Conservation (phyloP, 2,888 invertebrate species). For the Pammene fasciana region DNA sequence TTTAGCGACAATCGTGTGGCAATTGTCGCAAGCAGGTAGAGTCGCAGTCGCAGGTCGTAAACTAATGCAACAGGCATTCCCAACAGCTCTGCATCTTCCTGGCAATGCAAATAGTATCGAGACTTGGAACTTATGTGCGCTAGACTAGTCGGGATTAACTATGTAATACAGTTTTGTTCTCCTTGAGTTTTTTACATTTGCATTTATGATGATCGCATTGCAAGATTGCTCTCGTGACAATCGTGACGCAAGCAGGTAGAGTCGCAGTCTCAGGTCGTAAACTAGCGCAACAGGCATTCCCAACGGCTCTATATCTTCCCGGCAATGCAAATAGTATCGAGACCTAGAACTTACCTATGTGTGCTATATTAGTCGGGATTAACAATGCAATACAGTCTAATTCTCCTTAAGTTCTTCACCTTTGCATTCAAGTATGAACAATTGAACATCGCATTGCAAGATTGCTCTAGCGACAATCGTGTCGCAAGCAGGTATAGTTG, state of each 20-base stretch:
- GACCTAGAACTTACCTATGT: no score
- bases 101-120: slow-evolving; percentile 23
- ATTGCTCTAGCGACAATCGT: background rate
- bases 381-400: no score
- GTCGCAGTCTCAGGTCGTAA: slow-evolving; percentile 4
- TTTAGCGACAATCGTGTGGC: slow-evolving; percentile 2
- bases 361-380: no score
- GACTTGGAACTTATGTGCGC: no score
- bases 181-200: no score
- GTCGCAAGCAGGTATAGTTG: slow-evolving; percentile 9
- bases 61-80: slow-evolving; percentile 12
- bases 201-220: background rate
- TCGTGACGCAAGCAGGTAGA: slow-evolving; percentile 10
- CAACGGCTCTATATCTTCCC: slow-evolving; percentile 23
- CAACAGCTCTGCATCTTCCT: slow-evolving; percentile 22
- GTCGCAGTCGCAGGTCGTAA: background rate
- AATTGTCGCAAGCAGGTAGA: slow-evolving; percentile 17
- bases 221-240: background rate
- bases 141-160: no score
- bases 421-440: no score
- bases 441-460: background rate
- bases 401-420: no score
- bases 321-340: slow-evolving; percentile 23
- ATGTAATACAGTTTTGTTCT: no score
- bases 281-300: slow-evolving; percentile 14